phyloP scores from a whole-genome alignment of 2,888 invertebrate species.

The Creontiades dilutus region DNA sequence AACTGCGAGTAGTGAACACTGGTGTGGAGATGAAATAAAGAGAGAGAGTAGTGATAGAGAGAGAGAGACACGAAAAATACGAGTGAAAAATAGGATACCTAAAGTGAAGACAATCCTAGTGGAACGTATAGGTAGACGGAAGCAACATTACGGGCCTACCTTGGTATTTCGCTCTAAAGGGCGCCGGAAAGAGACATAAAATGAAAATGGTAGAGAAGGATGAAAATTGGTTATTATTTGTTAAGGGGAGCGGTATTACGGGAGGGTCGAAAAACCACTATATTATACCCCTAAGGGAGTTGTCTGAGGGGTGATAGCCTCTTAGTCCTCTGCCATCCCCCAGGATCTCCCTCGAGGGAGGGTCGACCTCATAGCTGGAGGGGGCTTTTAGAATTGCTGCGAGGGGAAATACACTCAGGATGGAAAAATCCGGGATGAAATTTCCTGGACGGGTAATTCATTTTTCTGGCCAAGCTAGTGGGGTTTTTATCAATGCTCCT shows the following conservation, averaged over 20 bases:
- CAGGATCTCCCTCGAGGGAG: conserved; percentile 4
- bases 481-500: too few species aligned
- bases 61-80: too few species aligned
- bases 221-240: conserved; percentile 37
- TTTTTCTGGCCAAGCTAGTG: too few species aligned
- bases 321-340: not conserved
- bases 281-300: conserved; percentile 11
- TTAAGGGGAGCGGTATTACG: conserved; percentile 25
- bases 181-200: not conserved
- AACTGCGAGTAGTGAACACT: too few species aligned
- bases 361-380: not conserved
- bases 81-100: too few species aligned
- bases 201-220: conserved; percentile 19
- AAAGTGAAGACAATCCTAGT: too few species aligned
- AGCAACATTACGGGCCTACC: not conserved
- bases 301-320: conserved; percentile 28
- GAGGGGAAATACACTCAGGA: too few species aligned
- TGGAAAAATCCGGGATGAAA: too few species aligned
- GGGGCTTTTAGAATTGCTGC: not conserved
- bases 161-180: conserved; percentile 8
- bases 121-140: too few species aligned
- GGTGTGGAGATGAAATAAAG: too few species aligned
- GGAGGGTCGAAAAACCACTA: conserved; percentile 32
- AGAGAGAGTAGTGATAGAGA: too few species aligned
- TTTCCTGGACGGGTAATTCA: too few species aligned